These are phyloP conservation scores for Ametastegia equiseti DNA, from an alignment of 2,888 invertebrate genomes.

Conservation along the genomic window DNA sequence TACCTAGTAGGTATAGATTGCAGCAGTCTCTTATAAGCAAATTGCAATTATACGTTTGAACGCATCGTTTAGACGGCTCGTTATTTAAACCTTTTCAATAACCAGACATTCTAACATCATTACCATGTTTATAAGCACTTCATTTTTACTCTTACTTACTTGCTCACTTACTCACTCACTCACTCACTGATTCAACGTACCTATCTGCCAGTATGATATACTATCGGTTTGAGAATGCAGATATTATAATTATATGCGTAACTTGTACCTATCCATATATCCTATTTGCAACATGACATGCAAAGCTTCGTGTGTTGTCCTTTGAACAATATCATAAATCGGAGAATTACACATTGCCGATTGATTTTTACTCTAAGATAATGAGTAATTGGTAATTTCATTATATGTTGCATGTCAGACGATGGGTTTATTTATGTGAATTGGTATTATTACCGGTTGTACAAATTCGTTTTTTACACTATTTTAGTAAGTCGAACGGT, in stretches of 20 bases:
- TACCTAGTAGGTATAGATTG: no score
- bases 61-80: conserved; percentile 62
- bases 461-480: no score
- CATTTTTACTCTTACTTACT: conserved; percentile 49
- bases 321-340: background rate
- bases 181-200: conserved; percentile 11
- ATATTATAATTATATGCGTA: background rate
- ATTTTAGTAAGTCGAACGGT: conserved; percentile 55
- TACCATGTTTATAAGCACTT: conserved; percentile 56
- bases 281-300: background rate
- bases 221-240: no score
- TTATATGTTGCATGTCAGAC: no score
- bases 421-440: background rate
- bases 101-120: conserved; percentile 66
- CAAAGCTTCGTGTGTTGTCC: background rate
- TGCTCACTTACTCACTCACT: conserved; percentile 49
- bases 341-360: background rate
- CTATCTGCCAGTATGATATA: background rate
- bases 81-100: conserved; percentile 72
- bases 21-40: conserved; percentile 44
- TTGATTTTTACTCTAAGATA: no score
- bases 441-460: background rate
- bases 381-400: no score
- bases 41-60: conserved; percentile 67
- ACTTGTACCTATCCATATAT: background rate